Evolutionary conservation across 1,140 invertebrate species (phyloP).

Genomic region (Chionoecetes opilio): DNA sequence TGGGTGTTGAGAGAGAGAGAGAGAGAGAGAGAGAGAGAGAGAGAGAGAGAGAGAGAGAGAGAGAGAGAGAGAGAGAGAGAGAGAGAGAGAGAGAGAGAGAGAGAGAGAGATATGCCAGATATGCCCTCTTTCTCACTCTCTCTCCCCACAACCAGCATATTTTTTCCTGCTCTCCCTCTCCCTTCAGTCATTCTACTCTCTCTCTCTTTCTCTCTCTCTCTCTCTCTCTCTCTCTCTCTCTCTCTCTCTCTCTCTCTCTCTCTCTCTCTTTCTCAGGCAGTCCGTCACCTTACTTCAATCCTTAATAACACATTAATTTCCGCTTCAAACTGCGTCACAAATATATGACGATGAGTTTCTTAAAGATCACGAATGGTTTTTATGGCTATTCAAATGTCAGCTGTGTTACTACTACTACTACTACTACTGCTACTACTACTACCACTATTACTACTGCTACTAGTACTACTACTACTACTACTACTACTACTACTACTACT

Average conservation of each 20-base stretch:
- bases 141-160: no score
- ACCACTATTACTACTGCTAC: conserved; percentile 46
- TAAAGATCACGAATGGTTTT: not conserved
- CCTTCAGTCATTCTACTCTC: no score
- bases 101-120: no score
- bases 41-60: conserved; percentile 23
- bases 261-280: not conserved
- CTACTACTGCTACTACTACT: conserved; percentile 50
- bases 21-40: conserved; percentile 5
- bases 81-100: not conserved
- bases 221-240: no score
- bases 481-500: not conserved
- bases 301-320: not conserved
- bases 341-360: not conserved
- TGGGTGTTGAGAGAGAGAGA: not conserved
- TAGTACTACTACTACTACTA: conserved; percentile 34
- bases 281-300: not conserved
- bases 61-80: conserved; percentile 4
- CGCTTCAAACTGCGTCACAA: not conserved
- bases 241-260: no score
- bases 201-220: no score
- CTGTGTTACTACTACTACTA: not conserved
- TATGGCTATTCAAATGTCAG: not conserved
- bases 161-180: no score
- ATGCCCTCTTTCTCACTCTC: no score